Base-by-base conservation (phyloP, 2,888 invertebrate genomes). In the Meloe dianella region DNA sequence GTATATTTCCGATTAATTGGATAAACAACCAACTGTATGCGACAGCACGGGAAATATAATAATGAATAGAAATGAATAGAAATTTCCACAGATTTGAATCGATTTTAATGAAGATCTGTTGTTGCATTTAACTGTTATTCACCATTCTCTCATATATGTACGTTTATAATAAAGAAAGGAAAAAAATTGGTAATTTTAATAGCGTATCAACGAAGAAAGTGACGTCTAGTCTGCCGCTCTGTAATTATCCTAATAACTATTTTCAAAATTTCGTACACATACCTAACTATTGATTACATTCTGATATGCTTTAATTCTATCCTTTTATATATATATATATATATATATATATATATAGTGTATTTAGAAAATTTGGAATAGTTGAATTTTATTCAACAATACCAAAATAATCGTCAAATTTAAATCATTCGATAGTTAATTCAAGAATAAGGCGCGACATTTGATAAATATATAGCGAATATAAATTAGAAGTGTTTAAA, bases 181-280 rank as follows among this genome's bases (percentile, higher is more conserved):
- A n/a, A 51, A 51, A 41, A 41, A 14, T 14, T 14, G 41, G 35
- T 14, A 35, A 41, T 63, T 64, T 64, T 60, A 64, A 63, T 58
- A 27, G 63, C 14, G 51, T 14, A 35, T 58, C 58, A 57, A 65
- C 65, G 62, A 51, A 51, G 38, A 66, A 57, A 62, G 62, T 30
- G 47, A 66, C 51, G 66, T 60, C 66, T 63, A 63, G 63, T 63
- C 60, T 56, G 67, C 76, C 76, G 76, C 74, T 73, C 74, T 76
- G 63, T 76, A 76, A 76, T 76, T 74, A 76, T 73, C 68, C 69
- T 74, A 76, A 76, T 74, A 71, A 74, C 73, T 70, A 73, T 73
- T 74, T 76, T 74, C 71, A 63, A 65, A 35, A 68, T 70, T 76
- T 71, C 71, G 73, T 71, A 73, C 74, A 73, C 66, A 58, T 14